A percentile compares a stretch with the other conserved stretches of the same genome.
Evolutionary conservation across 2,113 vertebrate genomes (phyloP).

Genomic region (Arizona elegans): DNA sequence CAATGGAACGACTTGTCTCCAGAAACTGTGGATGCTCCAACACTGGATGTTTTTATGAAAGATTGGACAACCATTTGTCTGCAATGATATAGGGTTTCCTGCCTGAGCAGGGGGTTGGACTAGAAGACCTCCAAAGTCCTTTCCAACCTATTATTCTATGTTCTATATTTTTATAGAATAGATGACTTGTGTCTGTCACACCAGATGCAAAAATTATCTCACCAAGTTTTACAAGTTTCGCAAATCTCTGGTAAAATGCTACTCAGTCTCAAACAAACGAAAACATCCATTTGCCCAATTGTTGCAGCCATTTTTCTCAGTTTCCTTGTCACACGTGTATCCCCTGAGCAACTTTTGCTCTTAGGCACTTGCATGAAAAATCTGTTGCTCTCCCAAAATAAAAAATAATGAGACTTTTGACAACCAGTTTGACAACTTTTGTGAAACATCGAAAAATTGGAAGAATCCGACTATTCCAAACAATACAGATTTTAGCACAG

Average conservation of each 20-base stretch:
- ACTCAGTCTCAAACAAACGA: background rate
- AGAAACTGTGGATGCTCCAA: background rate
- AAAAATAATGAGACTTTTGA: background rate
- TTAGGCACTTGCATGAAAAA: background rate
- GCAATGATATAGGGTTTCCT: background rate
- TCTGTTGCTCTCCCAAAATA: background rate
- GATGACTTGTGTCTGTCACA: background rate
- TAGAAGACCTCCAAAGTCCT: background rate
- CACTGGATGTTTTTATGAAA: background rate
- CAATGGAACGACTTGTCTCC: background rate
- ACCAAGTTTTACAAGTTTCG: background rate
- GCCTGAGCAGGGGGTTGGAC: background rate
- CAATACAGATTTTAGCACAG: background rate
- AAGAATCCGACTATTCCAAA: background rate
- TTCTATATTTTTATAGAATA: background rate
- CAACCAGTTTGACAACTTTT: background rate
- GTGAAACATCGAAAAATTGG: background rate
- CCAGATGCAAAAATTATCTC: background rate
- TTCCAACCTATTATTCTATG: background rate
- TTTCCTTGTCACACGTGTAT: background rate
- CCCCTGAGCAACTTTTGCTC: background rate
- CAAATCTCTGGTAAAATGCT: background rate
- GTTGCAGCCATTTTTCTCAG: background rate
- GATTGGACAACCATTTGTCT: background rate
- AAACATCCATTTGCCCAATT: background rate